phyloP scores from a whole-genome alignment of 2,797 vertebrate species.

The Perodicticus potto region DNA sequence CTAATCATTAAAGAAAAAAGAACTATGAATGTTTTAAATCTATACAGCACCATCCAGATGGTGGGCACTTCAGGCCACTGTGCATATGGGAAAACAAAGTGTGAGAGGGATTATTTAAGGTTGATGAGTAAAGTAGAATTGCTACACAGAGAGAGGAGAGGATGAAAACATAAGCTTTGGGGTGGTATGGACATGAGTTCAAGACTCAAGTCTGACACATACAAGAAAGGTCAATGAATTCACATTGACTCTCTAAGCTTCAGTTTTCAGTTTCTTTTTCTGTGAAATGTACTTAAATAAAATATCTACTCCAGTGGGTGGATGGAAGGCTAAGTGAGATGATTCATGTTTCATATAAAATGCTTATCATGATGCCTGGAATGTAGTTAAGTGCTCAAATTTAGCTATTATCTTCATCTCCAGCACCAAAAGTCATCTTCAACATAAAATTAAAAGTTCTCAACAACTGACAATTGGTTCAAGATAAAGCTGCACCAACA shows the following conservation, averaged over 20 bases:
- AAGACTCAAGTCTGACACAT: not conserved
- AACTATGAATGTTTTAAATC: not conserved
- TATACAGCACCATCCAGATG: not conserved
- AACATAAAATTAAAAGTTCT: not conserved
- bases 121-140: not conserved
- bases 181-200: not conserved
- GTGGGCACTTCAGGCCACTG: not conserved
- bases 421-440: conserved; percentile 6
- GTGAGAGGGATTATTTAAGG: not conserved
- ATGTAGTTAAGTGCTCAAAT: not conserved
- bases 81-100: not conserved
- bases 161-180: not conserved
- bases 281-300: not conserved
- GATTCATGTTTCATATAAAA: conserved; percentile 37
- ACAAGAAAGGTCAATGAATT: not conserved
- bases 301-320: not conserved
- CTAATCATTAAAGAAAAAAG: not conserved
- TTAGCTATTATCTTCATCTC: conserved; percentile 1
- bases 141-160: not conserved
- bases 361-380: not conserved
- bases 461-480: not conserved
- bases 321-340: not conserved
- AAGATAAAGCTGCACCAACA: not conserved
- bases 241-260: not conserved
- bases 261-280: conserved; percentile 36